Evolutionary conservation across 2,888 invertebrate genomes (phyloP).

Genomic region (Chydorus sphaericus): DNA sequence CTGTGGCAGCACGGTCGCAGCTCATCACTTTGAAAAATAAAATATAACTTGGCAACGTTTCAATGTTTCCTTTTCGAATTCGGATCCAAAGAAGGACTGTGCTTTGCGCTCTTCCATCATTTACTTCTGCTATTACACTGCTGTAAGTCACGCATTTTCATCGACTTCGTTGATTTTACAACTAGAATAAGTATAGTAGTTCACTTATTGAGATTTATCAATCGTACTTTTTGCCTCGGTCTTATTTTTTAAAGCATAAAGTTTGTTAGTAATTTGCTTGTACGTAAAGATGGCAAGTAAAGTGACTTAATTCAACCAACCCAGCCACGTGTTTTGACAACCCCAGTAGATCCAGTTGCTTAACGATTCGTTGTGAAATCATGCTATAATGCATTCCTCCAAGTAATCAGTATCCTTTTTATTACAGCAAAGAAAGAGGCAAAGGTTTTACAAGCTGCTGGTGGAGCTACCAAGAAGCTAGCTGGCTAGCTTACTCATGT

Average conservation of each 20-base stretch:
- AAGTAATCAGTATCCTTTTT: slow-evolving; percentile 11
- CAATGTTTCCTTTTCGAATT: no score
- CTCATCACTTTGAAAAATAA: no score
- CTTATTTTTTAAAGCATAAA: no score
- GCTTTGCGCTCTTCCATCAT: no score
- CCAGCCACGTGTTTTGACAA: slow-evolving; percentile 2
- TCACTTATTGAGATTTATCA: neutral
- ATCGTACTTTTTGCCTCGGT: neutral
- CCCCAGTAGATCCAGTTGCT: no score
- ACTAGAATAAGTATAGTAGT: neutral
- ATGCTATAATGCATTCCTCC: slow-evolving; percentile 19
- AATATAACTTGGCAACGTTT: no score
- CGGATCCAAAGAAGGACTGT: no score
- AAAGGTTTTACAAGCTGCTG: slow-evolving; percentile 22
- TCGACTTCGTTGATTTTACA: neutral
- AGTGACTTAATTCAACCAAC: neutral
- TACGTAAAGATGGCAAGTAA: neutral
- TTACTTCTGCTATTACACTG: no score
- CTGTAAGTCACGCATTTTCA: slow-evolving; percentile 39
- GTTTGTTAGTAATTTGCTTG: no score
- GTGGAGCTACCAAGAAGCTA: slow-evolving; percentile 25
- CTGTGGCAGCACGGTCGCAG: no score
- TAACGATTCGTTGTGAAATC: slow-evolving; percentile 36
- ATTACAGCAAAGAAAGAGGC: slow-evolving; percentile 20
- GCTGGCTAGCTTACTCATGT: slow-evolving; percentile 21